Evolutionary conservation across 2,113 vertebrate genomes (phyloP).

Genomic region (Solenodon paradoxus): DNA sequence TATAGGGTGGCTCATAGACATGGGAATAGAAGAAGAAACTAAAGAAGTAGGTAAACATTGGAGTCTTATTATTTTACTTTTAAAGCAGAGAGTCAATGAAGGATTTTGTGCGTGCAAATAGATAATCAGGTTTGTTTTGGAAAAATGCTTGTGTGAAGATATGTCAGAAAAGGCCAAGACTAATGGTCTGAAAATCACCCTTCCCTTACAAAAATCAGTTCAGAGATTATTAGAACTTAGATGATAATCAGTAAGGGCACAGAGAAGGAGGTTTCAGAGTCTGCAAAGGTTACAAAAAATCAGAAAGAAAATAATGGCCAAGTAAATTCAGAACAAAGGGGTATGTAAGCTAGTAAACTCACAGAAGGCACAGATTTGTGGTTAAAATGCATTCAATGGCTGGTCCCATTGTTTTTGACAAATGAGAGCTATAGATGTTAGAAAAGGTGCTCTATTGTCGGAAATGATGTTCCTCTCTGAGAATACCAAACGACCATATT

Average conservation of each 20-base stretch:
- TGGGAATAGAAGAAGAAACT: neutral
- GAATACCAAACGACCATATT: conserved; percentile 29
- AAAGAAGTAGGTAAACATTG: neutral
- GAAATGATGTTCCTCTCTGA: conserved; percentile 44
- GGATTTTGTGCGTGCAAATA: neutral
- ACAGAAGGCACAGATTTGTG: neutral
- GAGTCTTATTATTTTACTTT: neutral
- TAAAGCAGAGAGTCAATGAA: neutral
- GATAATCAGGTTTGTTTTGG: neutral
- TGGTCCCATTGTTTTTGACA: conserved; percentile 8
- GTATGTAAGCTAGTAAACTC: neutral
- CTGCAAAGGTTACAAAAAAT: neutral
- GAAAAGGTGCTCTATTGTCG: conserved; percentile 19
- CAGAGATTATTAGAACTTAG: neutral
- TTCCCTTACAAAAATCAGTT: too few species aligned
- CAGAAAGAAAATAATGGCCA: neutral
- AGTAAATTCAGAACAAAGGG: neutral
- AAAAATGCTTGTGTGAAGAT: neutral
- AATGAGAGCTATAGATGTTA: neutral
- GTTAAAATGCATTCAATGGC: neutral
- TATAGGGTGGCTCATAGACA: neutral
- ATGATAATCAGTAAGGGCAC: neutral
- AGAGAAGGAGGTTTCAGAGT: neutral
- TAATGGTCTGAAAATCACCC: neutral
- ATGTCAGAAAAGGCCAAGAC: neutral